These are phyloP conservation scores for silkworm (Bombyx mori) DNA, from an alignment of 1,140 invertebrate species.

Conservation along the genomic window DNA sequence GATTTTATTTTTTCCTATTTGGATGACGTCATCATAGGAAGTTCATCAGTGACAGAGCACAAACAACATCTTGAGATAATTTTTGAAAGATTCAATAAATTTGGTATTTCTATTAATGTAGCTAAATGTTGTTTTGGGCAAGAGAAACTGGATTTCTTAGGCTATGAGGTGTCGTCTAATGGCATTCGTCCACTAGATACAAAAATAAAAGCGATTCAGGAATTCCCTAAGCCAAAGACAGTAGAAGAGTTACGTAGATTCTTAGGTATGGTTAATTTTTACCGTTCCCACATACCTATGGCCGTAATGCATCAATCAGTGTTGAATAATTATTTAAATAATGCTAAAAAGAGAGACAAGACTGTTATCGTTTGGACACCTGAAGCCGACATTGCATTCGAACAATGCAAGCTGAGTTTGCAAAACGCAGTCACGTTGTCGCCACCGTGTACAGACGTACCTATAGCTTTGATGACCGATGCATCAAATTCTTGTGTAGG, in stretches of 20 bases:
- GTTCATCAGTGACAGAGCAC: background rate
- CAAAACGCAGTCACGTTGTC: constrained; percentile 26
- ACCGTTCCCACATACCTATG: constrained; percentile 4
- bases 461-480: constrained; percentile 3
- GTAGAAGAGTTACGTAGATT: constrained; percentile 7
- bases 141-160: constrained; percentile 2
- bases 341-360: constrained; percentile 16
- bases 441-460: constrained; percentile 16
- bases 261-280: constrained; percentile 6
- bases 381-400: constrained; percentile 35
- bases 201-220: constrained; percentile 1
- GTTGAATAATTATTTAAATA: constrained; percentile 13
- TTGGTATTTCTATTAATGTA: constrained; percentile 2
- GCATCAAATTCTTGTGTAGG: constrained; percentile 5
- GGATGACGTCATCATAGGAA: constrained; percentile 1
- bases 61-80: constrained; percentile 2
- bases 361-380: constrained; percentile 30
- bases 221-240: constrained; percentile 6
- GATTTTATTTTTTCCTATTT: constrained; percentile 1
- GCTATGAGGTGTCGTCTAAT: constrained; percentile 2
- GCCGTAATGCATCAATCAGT: constrained; percentile 2
- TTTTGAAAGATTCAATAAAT: constrained; percentile 3
- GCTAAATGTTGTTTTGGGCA: constrained; percentile 3
- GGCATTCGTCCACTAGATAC: constrained; percentile 2
- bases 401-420: constrained; percentile 43